phyloP scores from a whole-genome alignment of 35 echinoderm and acorn worm species.

The Apostichopus parvimensis region DNA sequence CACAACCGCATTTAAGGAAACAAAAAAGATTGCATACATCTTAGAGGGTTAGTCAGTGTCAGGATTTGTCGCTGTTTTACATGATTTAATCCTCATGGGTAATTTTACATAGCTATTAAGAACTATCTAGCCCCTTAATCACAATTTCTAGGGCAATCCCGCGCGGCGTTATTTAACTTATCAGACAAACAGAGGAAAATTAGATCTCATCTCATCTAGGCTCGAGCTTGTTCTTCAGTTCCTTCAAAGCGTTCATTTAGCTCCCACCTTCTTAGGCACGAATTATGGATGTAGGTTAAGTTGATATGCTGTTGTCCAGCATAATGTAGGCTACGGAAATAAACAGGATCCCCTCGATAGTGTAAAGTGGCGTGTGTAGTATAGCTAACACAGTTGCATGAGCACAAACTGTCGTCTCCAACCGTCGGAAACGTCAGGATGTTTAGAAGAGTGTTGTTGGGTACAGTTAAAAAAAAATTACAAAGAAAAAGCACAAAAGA shows the following conservation, averaged over 20 bases:
- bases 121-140: neutral
- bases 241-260: neutral
- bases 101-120: constrained; percentile 1
- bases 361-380: neutral
- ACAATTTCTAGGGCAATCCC: neutral
- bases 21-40: too few relatives aligned
- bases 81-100: neutral
- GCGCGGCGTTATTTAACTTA: neutral
- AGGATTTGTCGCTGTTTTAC: neutral
- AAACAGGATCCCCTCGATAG: neutral
- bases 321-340: constrained; percentile 1
- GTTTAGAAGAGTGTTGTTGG: too few relatives aligned
- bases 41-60: neutral
- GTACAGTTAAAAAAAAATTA: too few relatives aligned
- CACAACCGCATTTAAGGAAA: too few relatives aligned
- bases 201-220: neutral
- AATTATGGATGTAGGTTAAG: constrained; percentile 51
- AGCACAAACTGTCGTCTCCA: too few relatives aligned
- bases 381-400: too few relatives aligned
- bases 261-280: constrained; percentile 9
- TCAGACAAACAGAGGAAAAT: neutral
- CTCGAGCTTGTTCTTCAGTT: neutral
- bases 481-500: too few relatives aligned
- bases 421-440: too few relatives aligned
- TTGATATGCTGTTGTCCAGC: constrained; percentile 3